These are phyloP conservation scores for Serinus canaria DNA, from an alignment of 2,113 vertebrate species.

Conservation along the genomic window DNA sequence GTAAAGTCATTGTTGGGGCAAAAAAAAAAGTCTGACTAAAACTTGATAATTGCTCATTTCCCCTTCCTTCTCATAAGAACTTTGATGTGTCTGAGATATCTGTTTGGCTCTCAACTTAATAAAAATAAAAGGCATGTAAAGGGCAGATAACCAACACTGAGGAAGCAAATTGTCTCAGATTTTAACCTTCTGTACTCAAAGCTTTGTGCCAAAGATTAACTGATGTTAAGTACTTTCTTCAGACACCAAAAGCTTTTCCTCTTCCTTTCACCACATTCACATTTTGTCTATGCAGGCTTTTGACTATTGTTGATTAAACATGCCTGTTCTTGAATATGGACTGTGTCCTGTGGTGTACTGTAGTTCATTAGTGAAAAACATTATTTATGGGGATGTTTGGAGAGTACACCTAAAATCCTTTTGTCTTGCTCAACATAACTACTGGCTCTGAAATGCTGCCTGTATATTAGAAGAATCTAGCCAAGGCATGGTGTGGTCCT, in stretches of 20 bases:
- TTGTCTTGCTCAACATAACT: background rate
- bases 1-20: background rate
- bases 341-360: background rate
- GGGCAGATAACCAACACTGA: background rate
- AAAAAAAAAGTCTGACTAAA: constrained; percentile 6
- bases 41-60: constrained; percentile 50
- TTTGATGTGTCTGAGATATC: constrained; percentile 30
- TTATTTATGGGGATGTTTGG: background rate
- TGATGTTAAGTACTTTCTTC: background rate
- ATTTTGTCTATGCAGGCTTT: background rate
- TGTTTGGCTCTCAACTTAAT: background rate
- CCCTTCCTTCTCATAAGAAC: constrained; percentile 4
- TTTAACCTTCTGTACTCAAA: constrained; percentile 41
- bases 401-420: background rate
- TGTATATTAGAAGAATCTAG: background rate
- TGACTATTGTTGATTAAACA: background rate
- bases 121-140: background rate
- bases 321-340: background rate
- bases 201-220: background rate
- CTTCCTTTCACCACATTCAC: background rate
- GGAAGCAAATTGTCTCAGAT: constrained; percentile 2
- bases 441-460: background rate
- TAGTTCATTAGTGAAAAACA: background rate
- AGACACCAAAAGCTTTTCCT: constrained; percentile 7
- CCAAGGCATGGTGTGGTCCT: background rate